Evolutionary conservation across 2,888 invertebrate genomes (phyloP).

Genomic region (Nomada flava): DNA sequence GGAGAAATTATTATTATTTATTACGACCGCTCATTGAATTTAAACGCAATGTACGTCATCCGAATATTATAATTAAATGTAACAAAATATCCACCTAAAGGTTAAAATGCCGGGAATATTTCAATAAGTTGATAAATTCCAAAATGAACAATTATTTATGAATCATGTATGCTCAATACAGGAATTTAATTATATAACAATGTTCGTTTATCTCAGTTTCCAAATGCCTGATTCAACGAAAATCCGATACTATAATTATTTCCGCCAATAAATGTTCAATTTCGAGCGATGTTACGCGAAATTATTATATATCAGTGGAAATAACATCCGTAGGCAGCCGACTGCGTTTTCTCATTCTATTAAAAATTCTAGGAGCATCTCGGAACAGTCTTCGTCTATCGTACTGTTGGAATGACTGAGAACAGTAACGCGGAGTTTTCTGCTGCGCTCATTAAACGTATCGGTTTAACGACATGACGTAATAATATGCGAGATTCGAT

Average conservation of each 20-base stretch:
- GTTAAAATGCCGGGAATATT: no score
- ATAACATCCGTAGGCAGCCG: background rate
- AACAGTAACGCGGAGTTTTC: background rate
- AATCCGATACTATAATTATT: background rate
- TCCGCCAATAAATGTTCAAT: background rate
- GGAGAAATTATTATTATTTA: no score
- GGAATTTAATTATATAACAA: no score
- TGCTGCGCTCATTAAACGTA: constrained; percentile 28
- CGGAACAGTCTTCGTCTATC: background rate
- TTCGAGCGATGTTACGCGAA: background rate
- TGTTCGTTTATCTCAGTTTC: no score
- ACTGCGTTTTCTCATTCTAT: background rate
- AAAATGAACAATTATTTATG: no score
- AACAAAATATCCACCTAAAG: no score
- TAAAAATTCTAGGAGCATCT: background rate
- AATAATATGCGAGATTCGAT: constrained; percentile 35
- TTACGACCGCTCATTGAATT: no score
- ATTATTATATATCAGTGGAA: background rate
- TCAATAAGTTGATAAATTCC: no score
- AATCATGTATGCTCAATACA: no score
- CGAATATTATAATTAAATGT: no score
- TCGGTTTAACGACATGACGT: constrained; percentile 35
- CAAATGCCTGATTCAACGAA: no score
- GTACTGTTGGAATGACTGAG: background rate
- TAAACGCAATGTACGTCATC: no score